A percentile compares a stretch with the other conserved stretches of the same genome.
phyloP scores from a whole-genome alignment of 2,888 invertebrate species.

The Hoplodrina ambigua region DNA sequence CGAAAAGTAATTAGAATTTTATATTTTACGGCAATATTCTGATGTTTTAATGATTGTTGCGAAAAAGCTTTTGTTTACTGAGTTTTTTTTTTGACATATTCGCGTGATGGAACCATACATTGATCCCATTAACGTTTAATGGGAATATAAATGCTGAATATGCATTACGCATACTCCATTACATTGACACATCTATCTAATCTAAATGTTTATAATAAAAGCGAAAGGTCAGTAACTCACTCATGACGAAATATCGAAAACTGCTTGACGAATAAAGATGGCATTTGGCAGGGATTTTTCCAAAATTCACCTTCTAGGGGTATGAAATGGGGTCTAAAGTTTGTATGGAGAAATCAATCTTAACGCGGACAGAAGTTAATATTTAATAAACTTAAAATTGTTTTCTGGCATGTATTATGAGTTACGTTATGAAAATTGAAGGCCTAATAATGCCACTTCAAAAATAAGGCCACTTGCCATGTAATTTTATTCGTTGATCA shows the following conservation, averaged over 20 bases:
- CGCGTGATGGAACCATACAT: not conserved
- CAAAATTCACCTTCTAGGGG: too few species aligned
- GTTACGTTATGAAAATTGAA: slow-evolving; percentile 38
- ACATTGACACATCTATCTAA: too few species aligned
- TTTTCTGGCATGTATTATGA: slow-evolving; percentile 22
- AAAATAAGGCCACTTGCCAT: slow-evolving; percentile 50
- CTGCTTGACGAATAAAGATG: too few species aligned
- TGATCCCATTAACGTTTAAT: slow-evolving; percentile 14
- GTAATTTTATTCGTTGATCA: slow-evolving; percentile 53
- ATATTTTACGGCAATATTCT: slow-evolving; percentile 35
- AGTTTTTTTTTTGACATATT: slow-evolving; percentile 15
- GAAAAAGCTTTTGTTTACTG: slow-evolving; percentile 16
- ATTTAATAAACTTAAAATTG: slow-evolving; percentile 43
- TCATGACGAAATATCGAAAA: too few species aligned
- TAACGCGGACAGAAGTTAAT: too few species aligned
- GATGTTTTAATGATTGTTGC: slow-evolving; percentile 35
- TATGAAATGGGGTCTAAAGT: too few species aligned
- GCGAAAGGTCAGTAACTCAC: too few species aligned
- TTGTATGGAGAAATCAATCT: too few species aligned
- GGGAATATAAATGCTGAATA: slow-evolving; percentile 24
- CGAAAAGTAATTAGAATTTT: slow-evolving; percentile 48
- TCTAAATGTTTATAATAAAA: too few species aligned
- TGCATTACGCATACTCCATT: slow-evolving; percentile 25
- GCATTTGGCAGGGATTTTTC: too few species aligned
- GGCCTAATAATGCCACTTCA: too few species aligned